Base-by-base conservation (phyloP, 23 tunicate genomes). In the Diplosoma virens region DNA sequence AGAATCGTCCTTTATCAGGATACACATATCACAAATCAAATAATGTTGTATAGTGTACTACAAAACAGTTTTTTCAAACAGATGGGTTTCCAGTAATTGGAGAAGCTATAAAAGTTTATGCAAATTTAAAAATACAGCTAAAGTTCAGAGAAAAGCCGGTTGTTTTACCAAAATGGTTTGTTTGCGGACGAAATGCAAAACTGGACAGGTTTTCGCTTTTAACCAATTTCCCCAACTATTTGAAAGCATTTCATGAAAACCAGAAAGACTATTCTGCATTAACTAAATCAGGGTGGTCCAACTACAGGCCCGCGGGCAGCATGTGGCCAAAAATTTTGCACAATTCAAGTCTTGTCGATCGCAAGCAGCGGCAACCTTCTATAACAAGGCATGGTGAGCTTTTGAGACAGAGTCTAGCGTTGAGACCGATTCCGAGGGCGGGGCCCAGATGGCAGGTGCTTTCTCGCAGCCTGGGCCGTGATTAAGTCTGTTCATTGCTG, bases 11-110 rank as follows among this genome's bases (percentile, higher is more conserved):
- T 55, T 25, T 25, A 55, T 25, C 23, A 9, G 61, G 61, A 55
- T 55, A 55, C 61, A 55, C 61, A 11, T 55, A 55, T 25, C 61
- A 55, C 61, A 9, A 55, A 55, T n/a, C 61, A 55, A 55, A 18
- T 18, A n/a, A 55, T n/a, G 23, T 55, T 55, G 61, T 18, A 9
- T 18, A n/a, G n/a, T 55, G 23, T 55, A 18, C 61, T 55, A 55
- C 61, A 55, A 55, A n/a, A 18, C 22, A 17, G 22, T 55, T 17
- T n/a, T 63, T 63, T 28, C 34, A 63, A 63, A 24, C 69, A 28
- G 21, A 28, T 5, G 69, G 69, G 9, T 63, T 63, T 63, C 69
- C 69, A 63, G 9, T 30, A 28, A 28, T 63, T 63, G 36, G 21
- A 63, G 34, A 14, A 56, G 22, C 69, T 30, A 63, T 63, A 6